A percentile compares a stretch with the other conserved stretches of the same genome.
Conservation (phyloP, 2,888 invertebrate species). For the Panopea generosa region DNA sequence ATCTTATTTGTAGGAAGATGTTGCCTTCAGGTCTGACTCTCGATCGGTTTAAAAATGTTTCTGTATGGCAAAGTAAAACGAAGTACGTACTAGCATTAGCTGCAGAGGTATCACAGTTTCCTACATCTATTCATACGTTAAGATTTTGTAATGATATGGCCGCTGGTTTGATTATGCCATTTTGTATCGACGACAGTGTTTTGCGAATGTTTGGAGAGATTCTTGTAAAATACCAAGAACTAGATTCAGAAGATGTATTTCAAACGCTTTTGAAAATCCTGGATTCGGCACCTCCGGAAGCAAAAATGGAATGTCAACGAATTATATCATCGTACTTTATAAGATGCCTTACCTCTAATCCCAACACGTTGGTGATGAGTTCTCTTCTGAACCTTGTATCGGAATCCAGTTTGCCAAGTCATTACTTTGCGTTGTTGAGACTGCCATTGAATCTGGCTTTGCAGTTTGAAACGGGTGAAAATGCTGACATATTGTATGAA, state of each 20-base stretch:
- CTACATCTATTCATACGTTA: conserved; percentile 15
- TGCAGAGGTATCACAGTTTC: conserved; percentile 6
- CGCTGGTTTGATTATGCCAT: conserved; percentile 9
- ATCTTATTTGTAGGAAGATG: conserved; percentile 28
- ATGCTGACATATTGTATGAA: conserved; percentile 1
- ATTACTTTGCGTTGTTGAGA: conserved; percentile 16
- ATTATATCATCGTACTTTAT: conserved; percentile 31
- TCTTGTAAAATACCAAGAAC: neutral
- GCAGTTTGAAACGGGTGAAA: conserved; percentile 1
- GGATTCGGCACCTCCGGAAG: neutral
- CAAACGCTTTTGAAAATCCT: neutral
- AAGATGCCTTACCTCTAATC: conserved; percentile 35
- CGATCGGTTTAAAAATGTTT: neutral
- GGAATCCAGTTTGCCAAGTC: conserved; percentile 11
- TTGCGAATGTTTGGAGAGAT: neutral
- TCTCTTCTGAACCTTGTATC: conserved; percentile 8
- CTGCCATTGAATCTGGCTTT: conserved; percentile 14
- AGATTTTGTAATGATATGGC: conserved; percentile 28
- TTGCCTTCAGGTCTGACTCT: conserved; percentile 12
- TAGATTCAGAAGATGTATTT: conserved; percentile 13
- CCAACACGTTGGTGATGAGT: conserved; percentile 17
- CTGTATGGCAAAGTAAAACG: conserved; percentile 15
- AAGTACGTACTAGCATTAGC: conserved; percentile 14
- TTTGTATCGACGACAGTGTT: neutral
- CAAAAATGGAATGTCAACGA: conserved; percentile 9